Conservation (phyloP, 1,140 invertebrate species). For the Xylocopa sonorina region DNA sequence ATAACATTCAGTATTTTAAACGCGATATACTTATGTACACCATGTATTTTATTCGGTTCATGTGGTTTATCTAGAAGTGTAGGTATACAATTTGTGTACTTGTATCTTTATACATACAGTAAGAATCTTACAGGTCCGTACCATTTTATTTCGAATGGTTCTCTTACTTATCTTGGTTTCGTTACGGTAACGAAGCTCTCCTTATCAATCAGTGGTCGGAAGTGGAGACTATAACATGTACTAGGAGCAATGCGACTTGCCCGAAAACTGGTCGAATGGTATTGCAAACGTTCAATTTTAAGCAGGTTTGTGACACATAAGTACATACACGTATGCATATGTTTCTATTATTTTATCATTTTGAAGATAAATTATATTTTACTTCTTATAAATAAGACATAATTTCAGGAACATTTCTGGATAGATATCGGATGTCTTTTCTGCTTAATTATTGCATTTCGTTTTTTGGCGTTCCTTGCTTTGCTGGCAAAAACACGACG, state of each 20-base stretch:
- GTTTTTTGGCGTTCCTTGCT: slow-evolving; percentile 89
- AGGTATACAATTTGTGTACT: background rate
- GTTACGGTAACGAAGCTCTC: slow-evolving; percentile 95
- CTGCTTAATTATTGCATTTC: slow-evolving; percentile 88
- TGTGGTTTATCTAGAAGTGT: too few species aligned
- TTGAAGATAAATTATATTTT: too few species aligned
- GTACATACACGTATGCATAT: background rate
- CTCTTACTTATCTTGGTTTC: slow-evolving; percentile 97
- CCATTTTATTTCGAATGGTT: slow-evolving; percentile 95
- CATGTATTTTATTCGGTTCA: background rate
- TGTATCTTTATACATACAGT: background rate
- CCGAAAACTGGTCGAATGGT: slow-evolving; percentile 89
- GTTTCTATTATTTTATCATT: background rate
- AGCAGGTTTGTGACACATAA: slow-evolving; percentile 82
- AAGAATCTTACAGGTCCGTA: slow-evolving; percentile 85
- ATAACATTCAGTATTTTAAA: background rate
- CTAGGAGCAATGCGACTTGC: slow-evolving; percentile 87
- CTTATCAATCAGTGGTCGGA: slow-evolving; percentile 96
- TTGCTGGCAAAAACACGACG: slow-evolving; percentile 85
- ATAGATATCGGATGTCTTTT: slow-evolving; percentile 88
- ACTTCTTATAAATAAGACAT: too few species aligned
- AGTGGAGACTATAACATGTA: slow-evolving; percentile 88
- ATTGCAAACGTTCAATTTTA: slow-evolving; percentile 90
- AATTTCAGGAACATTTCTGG: slow-evolving; percentile 86
- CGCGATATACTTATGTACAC: background rate